Base-by-base conservation (phyloP, 2,797 vertebrate species). In the Artibeus lituratus region DNA sequence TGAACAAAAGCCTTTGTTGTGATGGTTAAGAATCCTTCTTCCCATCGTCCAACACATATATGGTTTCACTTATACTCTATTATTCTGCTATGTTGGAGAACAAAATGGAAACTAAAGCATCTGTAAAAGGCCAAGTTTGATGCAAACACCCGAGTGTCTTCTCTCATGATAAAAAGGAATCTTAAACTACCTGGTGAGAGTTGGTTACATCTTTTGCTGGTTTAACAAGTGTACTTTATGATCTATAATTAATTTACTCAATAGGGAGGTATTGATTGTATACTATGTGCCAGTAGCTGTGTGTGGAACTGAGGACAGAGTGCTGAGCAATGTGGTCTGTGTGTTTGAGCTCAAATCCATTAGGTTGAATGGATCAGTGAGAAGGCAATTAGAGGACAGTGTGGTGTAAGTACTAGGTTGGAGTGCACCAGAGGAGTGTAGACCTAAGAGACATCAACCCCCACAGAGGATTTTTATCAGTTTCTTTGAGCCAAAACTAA, bases 241-340 rank as follows among this genome's bases (percentile, higher is more conserved):
- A 72, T 69, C 87, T 82, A 5, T 92, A 94, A 87, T 85, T 90
- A 73, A 88, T 59, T 62, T 95, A 87, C 76, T 81, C 21, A 85
- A 15, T 39, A 70, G 72, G 3, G 32, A 94, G n/a, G 42, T n/a
- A 69, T 12, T 84, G 70, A 62, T 69, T 86, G 44, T 73, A 10
- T 32, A 55, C 81, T 89, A n/a, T 74, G 18, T 87, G 14, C n/a
- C 24, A 85, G 73, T 16, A 87, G 53, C 10, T 70, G 2, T 62
- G 11, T 55, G 49, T 81, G 5, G 10, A 76, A 55, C 0, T 67
- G 10, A 55, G 67, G 9, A 87, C 14, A 37, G 32, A 78, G 19
- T 65, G 37, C 21, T 49, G 32, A 95, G 93, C 55, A 49, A 39
- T 11, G 39, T 2, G 3, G 19, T 82, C 9, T 59, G 1, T 44